Percentiles rank a stretch among this genome's conserved stretches.
These are phyloP conservation scores for Myripristis jacobus DNA, from an alignment of 2,797 vertebrate genomes.

Conservation along the genomic window DNA sequence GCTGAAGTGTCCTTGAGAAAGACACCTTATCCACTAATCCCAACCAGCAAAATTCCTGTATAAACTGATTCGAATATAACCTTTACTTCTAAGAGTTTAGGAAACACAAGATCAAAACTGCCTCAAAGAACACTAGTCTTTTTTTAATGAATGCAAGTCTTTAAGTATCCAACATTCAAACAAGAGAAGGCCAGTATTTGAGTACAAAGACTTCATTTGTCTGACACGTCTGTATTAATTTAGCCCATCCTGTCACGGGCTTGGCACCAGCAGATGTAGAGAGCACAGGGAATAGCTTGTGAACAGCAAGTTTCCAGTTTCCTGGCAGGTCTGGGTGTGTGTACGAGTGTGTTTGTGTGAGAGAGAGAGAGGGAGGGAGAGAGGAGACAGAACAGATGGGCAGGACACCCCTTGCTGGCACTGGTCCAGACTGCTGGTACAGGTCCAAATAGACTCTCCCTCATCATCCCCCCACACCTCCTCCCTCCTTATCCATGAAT, in stretches of 20 bases:
- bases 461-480: neutral
- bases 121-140: too few species aligned
- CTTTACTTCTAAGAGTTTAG: too few species aligned
- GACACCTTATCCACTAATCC: too few species aligned
- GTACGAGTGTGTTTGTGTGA: conserved; percentile 3
- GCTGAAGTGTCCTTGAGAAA: neutral
- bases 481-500: neutral
- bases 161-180: too few species aligned
- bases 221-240: conserved; percentile 1
- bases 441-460: conserved; percentile 36
- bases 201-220: conserved; percentile 26
- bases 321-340: conserved; percentile 6
- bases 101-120: too few species aligned
- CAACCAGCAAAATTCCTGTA: neutral
- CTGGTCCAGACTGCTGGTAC: conserved; percentile 44
- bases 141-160: too few species aligned
- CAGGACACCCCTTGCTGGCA: conserved; percentile 41
- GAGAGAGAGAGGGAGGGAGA: neutral
- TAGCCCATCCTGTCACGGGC: neutral
- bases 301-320: conserved; percentile 32
- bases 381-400: conserved; percentile 52
- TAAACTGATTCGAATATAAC: too few species aligned
- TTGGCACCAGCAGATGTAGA: neutral
- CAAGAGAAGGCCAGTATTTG: neutral
- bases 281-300: conserved; percentile 8